Evolutionary conservation across 2,888 invertebrate genomes (phyloP).

Genomic region (Oligia latruncula): DNA sequence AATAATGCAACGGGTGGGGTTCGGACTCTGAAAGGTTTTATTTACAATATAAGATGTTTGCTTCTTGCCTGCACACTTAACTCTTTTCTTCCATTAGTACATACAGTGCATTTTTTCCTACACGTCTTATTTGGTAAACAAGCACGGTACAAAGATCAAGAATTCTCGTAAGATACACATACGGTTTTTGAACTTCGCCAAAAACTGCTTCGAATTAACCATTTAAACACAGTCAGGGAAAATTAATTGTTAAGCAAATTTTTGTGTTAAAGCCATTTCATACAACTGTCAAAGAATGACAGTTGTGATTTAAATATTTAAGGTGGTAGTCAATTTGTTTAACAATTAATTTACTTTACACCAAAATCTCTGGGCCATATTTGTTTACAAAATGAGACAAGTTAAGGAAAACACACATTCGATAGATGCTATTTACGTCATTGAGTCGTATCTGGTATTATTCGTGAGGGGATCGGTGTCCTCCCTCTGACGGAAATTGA

Average conservation of each 20-base stretch:
- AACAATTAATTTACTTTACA: background rate
- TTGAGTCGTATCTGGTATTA: slow-evolving; percentile 89
- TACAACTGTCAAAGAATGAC: background rate
- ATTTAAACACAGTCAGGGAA: too few relatives aligned
- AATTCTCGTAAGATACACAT: background rate
- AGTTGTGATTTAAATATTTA: background rate
- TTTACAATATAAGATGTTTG: background rate
- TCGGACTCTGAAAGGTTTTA: background rate
- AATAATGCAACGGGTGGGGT: background rate
- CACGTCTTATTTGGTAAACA: slow-evolving; percentile 27
- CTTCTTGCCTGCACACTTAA: slow-evolving; percentile 24
- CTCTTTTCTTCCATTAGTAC: slow-evolving; percentile 29
- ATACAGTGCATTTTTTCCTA: background rate
- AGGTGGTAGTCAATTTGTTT: background rate
- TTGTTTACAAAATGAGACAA: slow-evolving; percentile 39
- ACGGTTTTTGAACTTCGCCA: background rate
- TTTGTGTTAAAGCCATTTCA: background rate
- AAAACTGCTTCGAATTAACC: background rate
- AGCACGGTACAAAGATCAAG: background rate
- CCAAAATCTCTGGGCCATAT: background rate
- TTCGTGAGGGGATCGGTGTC: slow-evolving; percentile 84
- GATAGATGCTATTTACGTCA: slow-evolving; percentile 81
- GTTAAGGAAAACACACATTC: slow-evolving; percentile 1
- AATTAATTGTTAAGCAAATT: background rate
- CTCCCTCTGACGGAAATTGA: slow-evolving; percentile 81